Conservation (phyloP, 1,140 invertebrate species). For the Physella acuta region DNA sequence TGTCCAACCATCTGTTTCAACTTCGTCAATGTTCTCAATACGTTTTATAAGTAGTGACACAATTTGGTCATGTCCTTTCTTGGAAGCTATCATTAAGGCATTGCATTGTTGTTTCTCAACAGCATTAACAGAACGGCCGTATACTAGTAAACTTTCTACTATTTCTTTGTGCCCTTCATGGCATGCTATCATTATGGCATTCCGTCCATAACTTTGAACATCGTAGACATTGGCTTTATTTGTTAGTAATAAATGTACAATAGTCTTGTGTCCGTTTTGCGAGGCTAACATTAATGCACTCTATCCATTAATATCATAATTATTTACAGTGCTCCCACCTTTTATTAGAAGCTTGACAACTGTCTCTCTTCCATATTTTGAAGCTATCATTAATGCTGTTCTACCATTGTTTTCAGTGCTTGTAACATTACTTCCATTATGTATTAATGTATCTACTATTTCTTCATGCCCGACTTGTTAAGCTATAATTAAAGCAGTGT, state of each 20-base stretch:
- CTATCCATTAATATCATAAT: no score
- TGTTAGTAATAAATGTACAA: no score
- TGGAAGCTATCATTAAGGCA: constrained; percentile 26
- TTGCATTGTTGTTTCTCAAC: no score
- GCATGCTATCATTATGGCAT: background rate
- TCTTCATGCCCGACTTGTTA: background rate
- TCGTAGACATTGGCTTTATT: background rate
- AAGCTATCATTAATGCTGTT: background rate
- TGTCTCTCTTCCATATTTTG: background rate
- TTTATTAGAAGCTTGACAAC: background rate
- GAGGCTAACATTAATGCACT: no score
- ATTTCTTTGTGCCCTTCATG: no score
- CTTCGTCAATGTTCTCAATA: background rate
- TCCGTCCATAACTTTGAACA: background rate
- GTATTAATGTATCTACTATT: background rate
- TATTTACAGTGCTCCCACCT: no score
- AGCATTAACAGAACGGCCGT: no score
- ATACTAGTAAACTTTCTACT: no score
- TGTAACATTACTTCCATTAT: background rate
- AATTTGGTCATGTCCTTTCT: constrained; percentile 20
- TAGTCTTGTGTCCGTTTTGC: no score
- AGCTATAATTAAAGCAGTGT: background rate
- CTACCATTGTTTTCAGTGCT: background rate
- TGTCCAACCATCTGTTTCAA: background rate
- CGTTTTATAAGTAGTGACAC: constrained; percentile 15